Percentiles rank a stretch among this genome's conserved stretches.
These are phyloP conservation scores for Nomada fucata DNA, from an alignment of 2,888 invertebrate species.

Conservation along the genomic window DNA sequence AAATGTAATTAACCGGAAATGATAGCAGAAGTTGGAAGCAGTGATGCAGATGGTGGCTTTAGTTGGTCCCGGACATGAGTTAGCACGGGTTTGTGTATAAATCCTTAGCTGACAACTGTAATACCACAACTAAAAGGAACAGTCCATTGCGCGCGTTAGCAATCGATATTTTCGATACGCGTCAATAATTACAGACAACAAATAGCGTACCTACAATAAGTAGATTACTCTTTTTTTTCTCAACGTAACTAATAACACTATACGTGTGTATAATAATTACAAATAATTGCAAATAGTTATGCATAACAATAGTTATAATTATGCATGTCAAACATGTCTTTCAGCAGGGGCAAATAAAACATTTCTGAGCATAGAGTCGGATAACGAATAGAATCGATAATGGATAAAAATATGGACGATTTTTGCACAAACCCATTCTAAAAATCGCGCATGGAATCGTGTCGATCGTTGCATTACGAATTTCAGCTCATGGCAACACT, in stretches of 20 bases:
- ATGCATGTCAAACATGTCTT: background rate
- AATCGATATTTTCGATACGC: background rate
- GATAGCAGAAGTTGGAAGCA: slow-evolving; percentile 70
- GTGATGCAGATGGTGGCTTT: slow-evolving; percentile 77
- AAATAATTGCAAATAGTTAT: no score
- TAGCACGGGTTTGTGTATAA: slow-evolving; percentile 68
- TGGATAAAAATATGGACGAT: slow-evolving; percentile 28
- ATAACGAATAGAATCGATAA: background rate
- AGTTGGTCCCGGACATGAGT: slow-evolving; percentile 83
- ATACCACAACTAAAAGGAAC: background rate
- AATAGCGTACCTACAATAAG: background rate
- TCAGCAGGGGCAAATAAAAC: no score
- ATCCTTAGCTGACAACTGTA: slow-evolving; percentile 36
- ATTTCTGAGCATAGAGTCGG: no score
- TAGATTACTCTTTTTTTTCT: background rate
- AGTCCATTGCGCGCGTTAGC: background rate
- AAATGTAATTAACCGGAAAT: slow-evolving; percentile 37
- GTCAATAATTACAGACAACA: background rate
- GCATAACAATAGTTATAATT: no score
- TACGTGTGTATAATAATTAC: no score
- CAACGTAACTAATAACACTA: background rate
- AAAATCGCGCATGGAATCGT: slow-evolving; percentile 65
- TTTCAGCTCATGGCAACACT: slow-evolving; percentile 65
- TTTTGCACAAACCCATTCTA: slow-evolving; percentile 68
- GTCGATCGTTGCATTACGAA: slow-evolving; percentile 66